Evolutionary conservation across 2,888 invertebrate genomes (phyloP), one percentile per base, ranked within the genome.

Genomic region (Ptilodon capucinus): DNA sequence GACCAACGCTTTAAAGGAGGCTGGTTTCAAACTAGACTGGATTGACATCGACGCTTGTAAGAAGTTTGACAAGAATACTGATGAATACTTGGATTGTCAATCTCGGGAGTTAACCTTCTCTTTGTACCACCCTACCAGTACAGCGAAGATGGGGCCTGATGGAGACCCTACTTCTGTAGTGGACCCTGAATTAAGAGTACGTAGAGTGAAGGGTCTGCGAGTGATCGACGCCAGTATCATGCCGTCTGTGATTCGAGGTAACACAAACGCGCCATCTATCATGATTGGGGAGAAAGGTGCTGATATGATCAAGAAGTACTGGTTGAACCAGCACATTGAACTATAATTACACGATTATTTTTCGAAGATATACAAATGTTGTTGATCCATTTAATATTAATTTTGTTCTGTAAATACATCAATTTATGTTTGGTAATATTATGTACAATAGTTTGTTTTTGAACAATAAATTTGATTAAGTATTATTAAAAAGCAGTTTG

Each of bases 61-160:
- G 17, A 74, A 90, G 9, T 78, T 89, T 39, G 77, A 73, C 39
- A 92, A 93, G 58, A 81, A 86, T 28, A 92, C 93, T 0, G 94
- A 95, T 66, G 91, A 91, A 4, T 96, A 95, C 71, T 94, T 95
- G 94, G 92, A 91, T 30, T 96, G 96, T 56, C 93, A 93, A 42
- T 82, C 87, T 54, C 83, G 73, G 48, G 84, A 84, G n/a, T 79
- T 91, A 39, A 92, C 92, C 0, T 90, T 84, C 36, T 91, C 92
- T 0, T 87, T 92, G 53, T 92, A 92, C 56, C 92, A 93, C 60
- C 92, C 92, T 57, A 91, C 90, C 6, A 91, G 92, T 48, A 92
- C 92, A 0, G 90, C 85, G 54, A 89, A 91, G 59, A 92, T 93
- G 92, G 92, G 92, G 0, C 89, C 89, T 0, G 63, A 61, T 0